phyloP scores from a whole-genome alignment of 2,888 invertebrate species.

The Eupithecia subfuscata region DNA sequence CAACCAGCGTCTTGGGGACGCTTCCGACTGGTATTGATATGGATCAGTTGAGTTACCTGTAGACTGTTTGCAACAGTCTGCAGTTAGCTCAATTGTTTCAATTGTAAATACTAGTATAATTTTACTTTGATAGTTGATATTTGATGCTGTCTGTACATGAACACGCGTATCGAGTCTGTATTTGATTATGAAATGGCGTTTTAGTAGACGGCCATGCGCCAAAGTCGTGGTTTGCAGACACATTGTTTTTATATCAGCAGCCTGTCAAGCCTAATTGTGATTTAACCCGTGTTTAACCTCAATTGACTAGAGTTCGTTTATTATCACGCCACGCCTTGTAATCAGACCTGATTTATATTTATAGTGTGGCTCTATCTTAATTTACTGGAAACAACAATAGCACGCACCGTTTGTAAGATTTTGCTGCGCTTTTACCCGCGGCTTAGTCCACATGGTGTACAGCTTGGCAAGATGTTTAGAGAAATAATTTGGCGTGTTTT shows the following conservation, averaged over 20 bases:
- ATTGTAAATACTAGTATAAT: too few relatives aligned
- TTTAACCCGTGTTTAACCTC: slow-evolving; percentile 77
- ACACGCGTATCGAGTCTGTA: not conserved
- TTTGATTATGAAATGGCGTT: not conserved
- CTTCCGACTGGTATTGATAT: too few relatives aligned
- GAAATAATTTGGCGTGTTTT: too few relatives aligned
- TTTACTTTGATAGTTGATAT: too few relatives aligned
- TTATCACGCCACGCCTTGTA: slow-evolving; percentile 53
- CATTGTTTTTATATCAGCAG: slow-evolving; percentile 59
- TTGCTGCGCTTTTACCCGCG: not conserved
- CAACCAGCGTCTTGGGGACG: too few relatives aligned
- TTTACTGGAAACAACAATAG: not conserved
- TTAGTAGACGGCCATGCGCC: slow-evolving; percentile 54
- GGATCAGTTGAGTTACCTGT: too few relatives aligned
- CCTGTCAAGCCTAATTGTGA: slow-evolving; percentile 72
- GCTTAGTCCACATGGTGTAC: not conserved
- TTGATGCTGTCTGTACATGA: too few relatives aligned
- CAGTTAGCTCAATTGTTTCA: too few relatives aligned
- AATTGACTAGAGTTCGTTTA: slow-evolving; percentile 67
- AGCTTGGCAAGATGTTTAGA: not conserved
- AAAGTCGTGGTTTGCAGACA: slow-evolving; percentile 55
- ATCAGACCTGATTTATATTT: slow-evolving; percentile 23
- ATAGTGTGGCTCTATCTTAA: not conserved
- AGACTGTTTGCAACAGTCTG: too few relatives aligned
- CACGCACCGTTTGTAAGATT: not conserved